Base-by-base conservation (phyloP, 2,888 invertebrate species). In the Xylophagus ater region DNA sequence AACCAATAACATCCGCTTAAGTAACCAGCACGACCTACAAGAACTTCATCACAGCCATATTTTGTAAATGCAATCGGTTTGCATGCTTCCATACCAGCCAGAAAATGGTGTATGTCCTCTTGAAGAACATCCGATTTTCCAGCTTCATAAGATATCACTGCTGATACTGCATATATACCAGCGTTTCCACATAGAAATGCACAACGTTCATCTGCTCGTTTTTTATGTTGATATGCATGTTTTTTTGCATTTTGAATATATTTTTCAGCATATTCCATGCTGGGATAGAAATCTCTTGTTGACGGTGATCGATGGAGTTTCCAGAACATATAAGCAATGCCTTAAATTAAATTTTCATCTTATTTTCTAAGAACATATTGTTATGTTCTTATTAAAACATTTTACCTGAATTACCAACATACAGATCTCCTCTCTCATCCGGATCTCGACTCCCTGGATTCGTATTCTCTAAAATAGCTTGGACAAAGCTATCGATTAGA, bases 21-120 rank as follows among this genome's bases (percentile, higher is more conserved):
- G 52, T 81, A 89, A 0, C 89, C 90, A 29, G 88, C 78, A 45
- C 89, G 70, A 0, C 90, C 90, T 1, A 88, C 85, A 53, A 90
- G 78, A 15, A 87, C 66, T 59, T 90, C 90, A 62, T 90, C 88
- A 21, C 82, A 81, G 13, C 81, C 82, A 53, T 73, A 72, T 53
- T 70, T 70, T 9, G 76, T 62, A 51, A 78, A 80, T 47, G 67
- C 58, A 34, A 60, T 51, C 36, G 72, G 68, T 49, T 70, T 69
- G 51, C 73, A 73, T 41, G 58, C 53, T 4, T 55, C 53, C 40
- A 61, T 56, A n/a, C 62, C 61, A 10, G 56, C 49, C 29, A 56
- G 54, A 24, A 65, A 62, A 43, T 60, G 59, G 36, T 54, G 51
- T 45, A 65, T 42, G 43, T 65, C 65, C 19, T 55, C 51, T 4